phyloP scores from a whole-genome alignment of 2,888 invertebrate species.

The Steromphala cineraria region DNA sequence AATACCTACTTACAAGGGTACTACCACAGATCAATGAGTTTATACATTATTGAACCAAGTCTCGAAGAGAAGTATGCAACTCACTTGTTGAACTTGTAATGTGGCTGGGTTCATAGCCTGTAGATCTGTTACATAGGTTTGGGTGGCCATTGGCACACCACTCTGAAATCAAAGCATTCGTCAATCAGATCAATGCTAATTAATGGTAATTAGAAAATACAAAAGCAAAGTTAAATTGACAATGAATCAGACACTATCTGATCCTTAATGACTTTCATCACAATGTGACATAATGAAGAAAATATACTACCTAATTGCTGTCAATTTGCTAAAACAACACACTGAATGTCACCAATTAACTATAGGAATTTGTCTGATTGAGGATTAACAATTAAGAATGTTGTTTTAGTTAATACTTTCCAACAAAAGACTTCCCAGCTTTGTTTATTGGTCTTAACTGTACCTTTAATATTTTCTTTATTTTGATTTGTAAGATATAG shows the following conservation, averaged over 20 bases:
- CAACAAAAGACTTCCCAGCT: no score
- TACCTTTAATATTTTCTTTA: no score
- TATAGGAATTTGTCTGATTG: no score
- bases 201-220: neutral
- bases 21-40: neutral
- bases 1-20: neutral
- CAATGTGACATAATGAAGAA: no score
- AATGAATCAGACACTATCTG: neutral
- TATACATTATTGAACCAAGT: neutral
- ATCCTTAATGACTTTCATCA: no score
- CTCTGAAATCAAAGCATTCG: constrained; percentile 9
- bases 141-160: constrained; percentile 72
- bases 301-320: no score
- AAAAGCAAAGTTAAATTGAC: neutral
- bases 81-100: constrained; percentile 43
- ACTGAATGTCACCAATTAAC: no score
- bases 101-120: constrained; percentile 74
- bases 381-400: no score
- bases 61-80: neutral
- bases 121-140: constrained; percentile 75
- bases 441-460: no score
- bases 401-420: no score
- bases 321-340: no score
- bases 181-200: neutral
- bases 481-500: no score